Base-by-base conservation (phyloP, 2,888 invertebrate genomes). In the Chymomyza caudatula region DNA sequence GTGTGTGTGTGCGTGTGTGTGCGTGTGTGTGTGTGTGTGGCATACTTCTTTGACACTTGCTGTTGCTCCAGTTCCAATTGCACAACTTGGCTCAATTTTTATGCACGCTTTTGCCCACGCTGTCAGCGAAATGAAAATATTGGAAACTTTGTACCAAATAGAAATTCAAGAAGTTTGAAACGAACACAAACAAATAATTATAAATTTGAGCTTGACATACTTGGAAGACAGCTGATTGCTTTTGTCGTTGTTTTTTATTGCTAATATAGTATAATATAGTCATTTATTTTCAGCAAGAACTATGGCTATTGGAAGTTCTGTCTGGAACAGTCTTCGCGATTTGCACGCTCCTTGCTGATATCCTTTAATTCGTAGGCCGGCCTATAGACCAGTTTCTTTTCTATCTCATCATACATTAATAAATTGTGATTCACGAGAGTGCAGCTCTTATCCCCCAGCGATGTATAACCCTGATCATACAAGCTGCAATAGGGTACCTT, bases 381-480 rank as follows among this genome's bases (percentile, higher is more conserved):
- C 29, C 92, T 91, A 90, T 95, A 96, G 22, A 61, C 68, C 65
- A 89, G 88, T 70, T 85, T 88, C 29, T 90, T 93, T 84, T 88
- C 89, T 44, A 72, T 81, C 2, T 81, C 65, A 80, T 93, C 92
- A 20, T 89, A 89, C 74, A 90, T 91, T 44, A 92, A 90, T 56
- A 97, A 90, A 13, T 92, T 91, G 0, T 95, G 94, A 91, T 98
- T 97, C 0, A 93, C 94, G 60, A 92, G 89, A 0, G 97, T 97
- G 89, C 96, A 96, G 55, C 92, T 91, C 65, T 92, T 92, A 85
- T 94, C 95, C 44, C 97, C 97, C 77, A 98, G 91, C 43, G 97
- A 98, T 0, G 97, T 97, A 88, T 95, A 97, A 42, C 98, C 98
- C 88, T 92, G 90, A 89, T 98, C 96, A 88, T 99, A 99, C 0